A percentile compares a stretch with the other conserved stretches of the same genome.
Evolutionary conservation across 2,888 invertebrate species (phyloP).

Genomic region (Polydesmus complanatus): DNA sequence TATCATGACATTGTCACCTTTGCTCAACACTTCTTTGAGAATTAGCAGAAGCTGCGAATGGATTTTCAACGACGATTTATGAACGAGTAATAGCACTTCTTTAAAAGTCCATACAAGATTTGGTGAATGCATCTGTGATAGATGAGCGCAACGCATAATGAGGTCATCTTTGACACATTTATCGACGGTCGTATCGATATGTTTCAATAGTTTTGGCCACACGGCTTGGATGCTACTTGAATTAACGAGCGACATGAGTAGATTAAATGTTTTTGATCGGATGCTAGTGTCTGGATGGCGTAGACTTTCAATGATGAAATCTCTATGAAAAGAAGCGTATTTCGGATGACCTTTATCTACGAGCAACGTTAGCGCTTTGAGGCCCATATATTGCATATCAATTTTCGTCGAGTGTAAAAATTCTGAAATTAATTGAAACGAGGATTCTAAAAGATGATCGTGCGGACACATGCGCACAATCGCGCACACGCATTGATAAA

Average conservation of each 20-base stretch:
- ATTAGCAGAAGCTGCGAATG: background rate
- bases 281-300: conserved; percentile 28
- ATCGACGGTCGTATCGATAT: background rate
- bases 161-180: background rate
- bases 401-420: conserved; percentile 25
- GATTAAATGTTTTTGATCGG: conserved; percentile 27
- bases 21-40: background rate
- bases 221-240: conserved; percentile 26
- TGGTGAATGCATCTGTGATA: background rate
- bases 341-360: conserved; percentile 24
- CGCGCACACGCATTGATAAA: conserved; percentile 29
- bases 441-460: conserved; percentile 24
- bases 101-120: background rate
- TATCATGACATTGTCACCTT: background rate
- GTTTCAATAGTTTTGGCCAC: background rate
- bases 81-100: background rate
- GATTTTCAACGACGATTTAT: background rate
- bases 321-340: conserved; percentile 28
- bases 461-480: conserved; percentile 24
- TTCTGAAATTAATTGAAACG: conserved; percentile 25
- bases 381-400: conserved; percentile 27
- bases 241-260: conserved; percentile 30
- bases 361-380: conserved; percentile 28
- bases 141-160: background rate
- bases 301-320: conserved; percentile 26